phyloP scores from a whole-genome alignment of 2,113 vertebrate genomes.

The Salvelinus sp. region DNA sequence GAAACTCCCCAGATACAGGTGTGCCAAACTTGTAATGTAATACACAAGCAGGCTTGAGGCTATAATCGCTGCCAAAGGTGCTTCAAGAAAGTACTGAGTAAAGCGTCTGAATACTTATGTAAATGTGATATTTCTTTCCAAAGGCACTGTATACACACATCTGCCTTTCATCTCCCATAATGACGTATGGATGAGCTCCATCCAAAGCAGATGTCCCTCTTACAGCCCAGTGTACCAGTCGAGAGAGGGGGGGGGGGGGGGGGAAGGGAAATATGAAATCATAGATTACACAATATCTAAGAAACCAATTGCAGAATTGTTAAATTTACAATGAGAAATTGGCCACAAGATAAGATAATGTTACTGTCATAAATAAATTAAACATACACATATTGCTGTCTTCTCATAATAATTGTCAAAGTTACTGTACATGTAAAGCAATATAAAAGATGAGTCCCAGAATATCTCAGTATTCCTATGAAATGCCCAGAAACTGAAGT shows the following conservation, averaged over 20 bases:
- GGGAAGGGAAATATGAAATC: slow-evolving; percentile 18
- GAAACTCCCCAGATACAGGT: no score
- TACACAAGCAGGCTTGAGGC: no score
- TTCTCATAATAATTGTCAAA: background rate
- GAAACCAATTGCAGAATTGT: background rate
- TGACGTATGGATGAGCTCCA: slow-evolving; percentile 19
- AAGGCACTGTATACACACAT: background rate
- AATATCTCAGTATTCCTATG: background rate
- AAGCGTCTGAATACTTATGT: no score
- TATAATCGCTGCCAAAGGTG: no score
- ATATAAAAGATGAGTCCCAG: background rate
- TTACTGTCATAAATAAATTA: background rate
- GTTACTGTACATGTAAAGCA: background rate
- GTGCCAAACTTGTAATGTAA: no score
- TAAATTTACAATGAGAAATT: background rate
- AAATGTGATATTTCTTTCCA: no score
- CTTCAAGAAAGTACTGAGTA: no score
- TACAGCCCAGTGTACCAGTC: background rate
- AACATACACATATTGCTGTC: background rate
- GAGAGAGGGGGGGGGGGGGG: background rate
- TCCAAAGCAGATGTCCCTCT: slow-evolving; percentile 33
- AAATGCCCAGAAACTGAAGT: no score
- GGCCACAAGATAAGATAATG: background rate
- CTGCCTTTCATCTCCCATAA: slow-evolving; percentile 14
- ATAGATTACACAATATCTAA: background rate